Conservation (phyloP, 2,888 invertebrate genomes). For the Anoplius nigerrimus region DNA sequence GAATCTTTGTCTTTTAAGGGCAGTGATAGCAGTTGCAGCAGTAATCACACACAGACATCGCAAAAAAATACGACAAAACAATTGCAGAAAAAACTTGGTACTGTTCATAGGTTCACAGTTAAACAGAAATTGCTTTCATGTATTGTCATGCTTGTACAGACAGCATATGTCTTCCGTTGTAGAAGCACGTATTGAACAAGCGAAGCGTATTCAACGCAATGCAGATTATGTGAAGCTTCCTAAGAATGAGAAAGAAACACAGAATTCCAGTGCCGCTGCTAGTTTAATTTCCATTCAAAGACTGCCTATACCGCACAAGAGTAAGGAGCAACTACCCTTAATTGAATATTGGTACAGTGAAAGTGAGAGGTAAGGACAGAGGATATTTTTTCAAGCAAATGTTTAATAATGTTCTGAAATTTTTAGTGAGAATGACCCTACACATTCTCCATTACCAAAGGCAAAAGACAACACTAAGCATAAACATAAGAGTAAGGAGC, state of each 20-base stretch:
- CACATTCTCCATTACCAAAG: conserved; percentile 73
- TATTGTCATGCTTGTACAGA: conserved; percentile 3
- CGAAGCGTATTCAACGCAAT: conserved; percentile 72
- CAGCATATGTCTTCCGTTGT: conserved; percentile 13
- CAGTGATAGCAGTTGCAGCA: conserved; percentile 73
- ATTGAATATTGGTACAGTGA: conserved; percentile 77
- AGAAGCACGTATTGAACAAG: conserved; percentile 74
- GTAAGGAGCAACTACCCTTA: conserved; percentile 75
- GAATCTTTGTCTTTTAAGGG: conserved; percentile 59
- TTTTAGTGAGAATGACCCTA: conserved; percentile 29
- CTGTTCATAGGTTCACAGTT: not conserved
- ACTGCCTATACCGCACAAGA: conserved; percentile 72
- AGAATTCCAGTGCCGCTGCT: conserved; percentile 49
- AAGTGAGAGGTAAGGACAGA: conserved; percentile 63
- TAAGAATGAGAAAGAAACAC: conserved; percentile 62
- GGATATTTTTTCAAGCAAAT: not conserved
- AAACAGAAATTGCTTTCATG: not conserved
- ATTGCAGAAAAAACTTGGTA: conserved; percentile 74
- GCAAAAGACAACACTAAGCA: conserved; percentile 65
- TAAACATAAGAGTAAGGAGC: conserved; percentile 73
- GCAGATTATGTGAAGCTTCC: conserved; percentile 72
- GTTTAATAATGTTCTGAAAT: conserved; percentile 3
- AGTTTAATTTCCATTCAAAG: conserved; percentile 73
- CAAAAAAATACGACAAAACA: conserved; percentile 71
- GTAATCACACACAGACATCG: conserved; percentile 61